Base-by-base conservation (phyloP, 1,140 invertebrate species). In the Thrips palmi region DNA sequence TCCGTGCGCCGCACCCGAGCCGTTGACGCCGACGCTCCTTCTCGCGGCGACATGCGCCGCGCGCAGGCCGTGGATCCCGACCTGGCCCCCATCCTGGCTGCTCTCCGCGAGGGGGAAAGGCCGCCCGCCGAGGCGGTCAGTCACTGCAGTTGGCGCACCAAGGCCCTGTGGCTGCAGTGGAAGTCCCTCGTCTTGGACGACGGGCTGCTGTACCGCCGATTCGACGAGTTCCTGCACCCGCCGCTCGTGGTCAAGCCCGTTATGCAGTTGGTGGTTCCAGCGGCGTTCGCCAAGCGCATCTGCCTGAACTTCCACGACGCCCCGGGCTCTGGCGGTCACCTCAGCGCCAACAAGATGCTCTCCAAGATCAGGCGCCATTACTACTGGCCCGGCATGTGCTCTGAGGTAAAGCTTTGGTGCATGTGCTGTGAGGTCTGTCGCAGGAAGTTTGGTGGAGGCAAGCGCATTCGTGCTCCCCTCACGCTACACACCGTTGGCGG, bases 331-430 rank as follows among this genome's bases (percentile, higher is more conserved):
- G 41, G 45, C 40, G 44, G 48, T 20, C 46, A 46, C 32, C 43
- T 42, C 7, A 42, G 48, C 1, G 14, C 31, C 0, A 35, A 33
- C 1, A 46, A 45, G 38, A 50, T 45, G 2, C 27, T 19, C 20
- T 27, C 38, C 4, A 12, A 19, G 6, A 29, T 47, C 12, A 25
- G 27, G 20, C 27, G 11, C 22, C 19, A 17, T 21, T 47, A 43
- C 37, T 46, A 39, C 33, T 50, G 47, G 49, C 31, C 39, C 14
- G 35, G 28, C 12, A 43, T 50, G 43, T 30, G 18, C 10, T 20
- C 23, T 10, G 47, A 47, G 14, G 36, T 50, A 10, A 37, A 41
- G 28, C 17, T 23, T 2, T 49, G 42, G 23, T 20, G 40, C 11
- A 30, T 39, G n/a, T 29, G 17, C 15, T 50, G 47, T 25, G 27